Base-by-base conservation (phyloP, 2,797 vertebrate genomes). In the Anomalospiza imberbis region DNA sequence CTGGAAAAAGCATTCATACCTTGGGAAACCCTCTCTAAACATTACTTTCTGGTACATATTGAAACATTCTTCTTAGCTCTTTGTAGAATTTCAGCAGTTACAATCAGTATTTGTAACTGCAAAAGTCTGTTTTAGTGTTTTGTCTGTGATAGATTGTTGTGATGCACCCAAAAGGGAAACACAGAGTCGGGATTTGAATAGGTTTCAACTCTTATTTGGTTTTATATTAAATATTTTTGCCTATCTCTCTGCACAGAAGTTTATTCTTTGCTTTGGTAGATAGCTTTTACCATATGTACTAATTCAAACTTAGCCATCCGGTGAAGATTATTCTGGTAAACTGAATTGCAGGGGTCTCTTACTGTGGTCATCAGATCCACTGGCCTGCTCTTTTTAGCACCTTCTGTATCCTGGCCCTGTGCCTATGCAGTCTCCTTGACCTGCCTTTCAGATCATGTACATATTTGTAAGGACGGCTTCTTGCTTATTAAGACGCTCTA, bases 321-420 rank as follows among this genome's bases (percentile, higher is more conserved):
- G 25, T 61, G 71, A 29, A 38, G 54, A 47, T 53, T 57, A 65
- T 73, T 89, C 60, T 91, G 40, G 10, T 70, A 4, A 45, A 16
- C 18, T 51, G 47, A 86, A 70, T 63, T 58, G 24, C 16, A 55
- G 79, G 80, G 17, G 6, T 85, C 40, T 78, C 32, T 91, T 74
- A 20, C 25, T 74, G 45, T 51, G 53, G 74, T 87, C 78, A 60
- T 85, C 77, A 93, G 84, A 93, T 76, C 55, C 15, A 91, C 51
- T 50, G 48, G 55, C 57, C 84, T 95, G 86, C 63, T 92, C 63
- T 79, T 72, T 70, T 96, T 87, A 94, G 81, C 84, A 79, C 95
- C 95, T 95, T 94, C 95, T 96, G 91, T 93, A 89, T 66, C 67
- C 57, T 95, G 95, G 89, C 84, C 60, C 48, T 76, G 53, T 91